These are phyloP conservation scores for Mycetomoellerius zeteki DNA, from an alignment of 1,140 invertebrate genomes.

Conservation along the genomic window DNA sequence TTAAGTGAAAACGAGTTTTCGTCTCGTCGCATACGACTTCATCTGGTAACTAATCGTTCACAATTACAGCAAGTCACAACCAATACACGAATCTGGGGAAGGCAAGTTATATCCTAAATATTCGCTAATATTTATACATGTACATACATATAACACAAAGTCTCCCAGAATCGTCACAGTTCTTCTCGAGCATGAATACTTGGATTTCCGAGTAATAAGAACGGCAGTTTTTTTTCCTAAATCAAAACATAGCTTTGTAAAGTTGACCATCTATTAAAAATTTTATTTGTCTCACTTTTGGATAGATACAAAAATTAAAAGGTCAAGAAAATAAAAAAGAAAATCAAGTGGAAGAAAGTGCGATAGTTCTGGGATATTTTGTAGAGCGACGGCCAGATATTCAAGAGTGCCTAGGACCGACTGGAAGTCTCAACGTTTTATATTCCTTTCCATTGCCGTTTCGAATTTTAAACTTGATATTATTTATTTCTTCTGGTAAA, in stretches of 20 bases:
- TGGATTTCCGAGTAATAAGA: background rate
- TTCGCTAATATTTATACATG: conserved; percentile 71
- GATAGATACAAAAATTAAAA: background rate
- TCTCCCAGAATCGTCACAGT: conserved; percentile 40
- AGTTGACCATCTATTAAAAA: conserved; percentile 1
- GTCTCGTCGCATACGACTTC: conserved; percentile 55
- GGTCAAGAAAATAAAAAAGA: background rate
- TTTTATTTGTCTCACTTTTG: background rate
- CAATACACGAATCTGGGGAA: conserved; percentile 72
- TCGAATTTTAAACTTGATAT: background rate
- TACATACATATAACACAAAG: conserved; percentile 33
- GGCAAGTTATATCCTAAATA: conserved; percentile 68
- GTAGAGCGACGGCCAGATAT: conserved; percentile 42
- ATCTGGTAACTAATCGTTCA: conserved; percentile 74
- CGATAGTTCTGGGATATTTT: conserved; percentile 33
- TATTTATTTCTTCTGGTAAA: background rate
- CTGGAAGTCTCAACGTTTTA: conserved; percentile 38
- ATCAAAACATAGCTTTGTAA: background rate
- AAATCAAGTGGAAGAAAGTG: background rate
- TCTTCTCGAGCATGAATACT: conserved; percentile 1
- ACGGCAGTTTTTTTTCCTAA: conserved; percentile 1
- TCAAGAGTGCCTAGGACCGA: conserved; percentile 16
- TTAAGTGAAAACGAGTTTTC: conserved; percentile 43
- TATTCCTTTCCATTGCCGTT: background rate
- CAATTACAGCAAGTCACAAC: conserved; percentile 75